phyloP scores from a whole-genome alignment of 2,888 invertebrate species.

The Pterostichus madidus region DNA sequence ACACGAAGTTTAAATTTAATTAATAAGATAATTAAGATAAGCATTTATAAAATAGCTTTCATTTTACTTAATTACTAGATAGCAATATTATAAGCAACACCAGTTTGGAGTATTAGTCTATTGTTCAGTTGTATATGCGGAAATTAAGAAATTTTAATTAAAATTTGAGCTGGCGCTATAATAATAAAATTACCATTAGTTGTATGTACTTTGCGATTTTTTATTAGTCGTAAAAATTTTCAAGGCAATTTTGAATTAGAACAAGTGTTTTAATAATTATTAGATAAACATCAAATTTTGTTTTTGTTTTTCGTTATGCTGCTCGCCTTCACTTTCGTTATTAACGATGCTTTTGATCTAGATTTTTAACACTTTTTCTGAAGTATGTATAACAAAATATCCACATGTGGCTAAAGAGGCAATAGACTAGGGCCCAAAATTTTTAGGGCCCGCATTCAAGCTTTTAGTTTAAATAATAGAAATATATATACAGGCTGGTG shows the following conservation, averaged over 20 bases:
- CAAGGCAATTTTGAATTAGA: constrained; percentile 16
- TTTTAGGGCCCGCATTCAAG: too few species aligned
- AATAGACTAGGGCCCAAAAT: too few species aligned
- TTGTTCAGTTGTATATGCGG: constrained; percentile 33
- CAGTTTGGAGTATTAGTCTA: constrained; percentile 16
- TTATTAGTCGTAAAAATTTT: not conserved
- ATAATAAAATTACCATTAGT: constrained; percentile 49
- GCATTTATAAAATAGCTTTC: constrained; percentile 8
- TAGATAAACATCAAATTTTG: constrained; percentile 54
- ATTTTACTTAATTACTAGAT: constrained; percentile 30
- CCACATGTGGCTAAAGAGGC: too few species aligned
- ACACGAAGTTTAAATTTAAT: constrained; percentile 27
- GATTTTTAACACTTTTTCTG: constrained; percentile 38
- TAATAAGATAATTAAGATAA: constrained; percentile 41
- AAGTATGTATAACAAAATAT: constrained; percentile 2
- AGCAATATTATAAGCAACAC: constrained; percentile 27
- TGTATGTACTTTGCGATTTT: too few species aligned
- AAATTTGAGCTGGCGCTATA: constrained; percentile 21
- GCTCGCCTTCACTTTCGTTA: constrained; percentile 26
- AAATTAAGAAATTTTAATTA: constrained; percentile 58
- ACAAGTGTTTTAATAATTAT: constrained; percentile 29
- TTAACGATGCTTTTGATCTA: constrained; percentile 10
- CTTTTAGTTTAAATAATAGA: too few species aligned
- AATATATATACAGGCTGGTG: too few species aligned
- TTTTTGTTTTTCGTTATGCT: constrained; percentile 13